These are phyloP conservation scores for Pherbina coryleti DNA, from an alignment of 2,888 invertebrate species.

Conservation along the genomic window DNA sequence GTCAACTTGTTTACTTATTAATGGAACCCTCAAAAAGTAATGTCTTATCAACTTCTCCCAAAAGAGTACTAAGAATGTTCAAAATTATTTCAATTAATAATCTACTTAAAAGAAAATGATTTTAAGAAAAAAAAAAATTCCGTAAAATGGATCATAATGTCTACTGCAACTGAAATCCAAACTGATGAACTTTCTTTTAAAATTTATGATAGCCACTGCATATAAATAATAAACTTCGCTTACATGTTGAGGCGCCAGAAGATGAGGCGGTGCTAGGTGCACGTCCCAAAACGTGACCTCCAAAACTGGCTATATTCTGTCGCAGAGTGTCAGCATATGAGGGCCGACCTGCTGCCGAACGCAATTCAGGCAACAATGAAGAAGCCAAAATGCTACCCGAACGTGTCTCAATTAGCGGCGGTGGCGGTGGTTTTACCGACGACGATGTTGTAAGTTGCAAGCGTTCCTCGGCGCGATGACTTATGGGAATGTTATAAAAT, in stretches of 20 bases:
- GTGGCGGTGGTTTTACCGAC: conserved; percentile 49
- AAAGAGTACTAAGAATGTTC: no score
- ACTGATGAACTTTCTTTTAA: no score
- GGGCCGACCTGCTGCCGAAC: conserved; percentile 43
- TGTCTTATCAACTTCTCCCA: no score
- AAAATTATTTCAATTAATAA: no score
- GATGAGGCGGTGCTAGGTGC: conserved; percentile 44
- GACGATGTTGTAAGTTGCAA: conserved; percentile 48
- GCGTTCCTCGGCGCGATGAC: conserved; percentile 43
- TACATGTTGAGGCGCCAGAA: conserved; percentile 44
- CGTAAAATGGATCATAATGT: no score
- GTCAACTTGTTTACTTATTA: no score
- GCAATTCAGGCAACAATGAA: conserved; percentile 49
- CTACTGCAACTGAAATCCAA: no score
- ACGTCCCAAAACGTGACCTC: conserved; percentile 44
- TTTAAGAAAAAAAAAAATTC: no score
- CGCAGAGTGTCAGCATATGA: conserved; percentile 48
- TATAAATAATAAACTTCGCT: background rate
- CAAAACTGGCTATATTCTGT: conserved; percentile 28
- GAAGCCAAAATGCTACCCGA: conserved; percentile 55
- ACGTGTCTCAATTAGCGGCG: conserved; percentile 54
- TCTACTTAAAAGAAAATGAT: no score
- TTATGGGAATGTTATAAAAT: conserved; percentile 54
- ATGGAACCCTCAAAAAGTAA: no score
- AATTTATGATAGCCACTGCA: no score